Evolutionary conservation across 1,140 invertebrate species (phyloP).

Genomic region (Pararge aegeria): DNA sequence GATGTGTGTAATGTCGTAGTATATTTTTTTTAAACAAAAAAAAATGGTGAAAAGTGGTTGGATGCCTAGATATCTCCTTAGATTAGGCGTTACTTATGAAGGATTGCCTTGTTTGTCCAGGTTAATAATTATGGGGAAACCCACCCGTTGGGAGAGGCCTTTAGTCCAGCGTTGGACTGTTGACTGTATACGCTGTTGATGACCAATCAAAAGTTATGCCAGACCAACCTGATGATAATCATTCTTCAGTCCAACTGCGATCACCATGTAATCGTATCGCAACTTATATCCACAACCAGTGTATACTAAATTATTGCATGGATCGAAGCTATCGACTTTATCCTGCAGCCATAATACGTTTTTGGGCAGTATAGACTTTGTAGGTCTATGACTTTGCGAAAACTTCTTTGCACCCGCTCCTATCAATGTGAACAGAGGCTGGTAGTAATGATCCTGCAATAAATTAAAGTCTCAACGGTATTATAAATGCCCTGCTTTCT

Average conservation of each 20-base stretch:
- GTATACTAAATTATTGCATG: constrained; percentile 85
- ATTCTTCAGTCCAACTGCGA: constrained; percentile 90
- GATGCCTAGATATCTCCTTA: no score
- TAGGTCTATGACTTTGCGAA: constrained; percentile 81
- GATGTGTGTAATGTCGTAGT: no score
- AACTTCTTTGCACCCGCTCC: constrained; percentile 91
- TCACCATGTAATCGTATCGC: constrained; percentile 89
- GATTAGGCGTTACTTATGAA: no score
- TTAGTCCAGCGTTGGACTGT: no score
- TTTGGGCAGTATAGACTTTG: constrained; percentile 86
- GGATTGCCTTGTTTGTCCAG: no score
- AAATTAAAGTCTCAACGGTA: not conserved
- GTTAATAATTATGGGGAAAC: no score
- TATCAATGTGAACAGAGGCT: constrained; percentile 95
- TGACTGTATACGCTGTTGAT: no score
- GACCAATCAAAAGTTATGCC: no score
- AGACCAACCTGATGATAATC: constrained; percentile 88
- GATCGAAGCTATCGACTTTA: constrained; percentile 85
- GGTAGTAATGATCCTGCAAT: constrained; percentile 94
- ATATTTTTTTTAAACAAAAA: no score
- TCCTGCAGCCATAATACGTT: constrained; percentile 90
- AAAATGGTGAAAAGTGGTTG: no score
- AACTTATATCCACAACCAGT: constrained; percentile 86
- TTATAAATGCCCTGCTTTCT: no score
- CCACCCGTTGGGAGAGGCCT: no score